Base-by-base conservation (phyloP, 2,797 vertebrate species). In the Iguana delicatissima region DNA sequence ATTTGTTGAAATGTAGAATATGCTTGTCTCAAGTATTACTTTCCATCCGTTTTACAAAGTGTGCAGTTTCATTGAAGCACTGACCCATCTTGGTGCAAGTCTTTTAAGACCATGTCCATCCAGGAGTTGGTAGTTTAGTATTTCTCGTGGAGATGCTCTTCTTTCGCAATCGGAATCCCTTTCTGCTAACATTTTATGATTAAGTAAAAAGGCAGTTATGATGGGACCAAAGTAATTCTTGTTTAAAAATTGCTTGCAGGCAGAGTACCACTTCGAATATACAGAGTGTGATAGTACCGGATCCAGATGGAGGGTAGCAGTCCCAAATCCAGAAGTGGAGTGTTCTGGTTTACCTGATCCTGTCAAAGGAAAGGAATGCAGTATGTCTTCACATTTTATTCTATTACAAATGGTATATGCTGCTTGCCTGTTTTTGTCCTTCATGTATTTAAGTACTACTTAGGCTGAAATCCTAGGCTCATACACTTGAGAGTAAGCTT, bases 211-310 rank as follows among this genome's bases (percentile, higher is more conserved):
- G 92, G 85, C 86, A 55, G 20, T 2, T 92, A 89, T 92, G 88
- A 92, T 93, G 93, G 93, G 93, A 94, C 91, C 95, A 92, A 96
- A 92, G 85, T 76, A 97, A 94, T 59, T 97, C 4, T 94, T 98
- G 67, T 87, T 97, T 76, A 38, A 26, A 1, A 73, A 96, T 97
- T 96, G 86, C 95, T 98, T 97, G 92, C 98, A 99, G 99, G 96
- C 88, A 16, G 98, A 99, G 96, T 99, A 98, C 96, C 99, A 99
- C 97, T 99, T 98, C 91, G 98, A 99, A 96, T 99, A 99, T 96
- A 99, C 99, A 0, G 99, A 99, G 92, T 99, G 99, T 88, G 99
- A 99, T 96, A 98, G 98, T 95, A 98, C 98, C 10, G 99, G 99
- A 90, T 99, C 98, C 89, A 98, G 99, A 90, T 99, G 99, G 99